Base-by-base conservation (phyloP, 2,113 vertebrate species). In the Neolamprologus brichardi region DNA sequence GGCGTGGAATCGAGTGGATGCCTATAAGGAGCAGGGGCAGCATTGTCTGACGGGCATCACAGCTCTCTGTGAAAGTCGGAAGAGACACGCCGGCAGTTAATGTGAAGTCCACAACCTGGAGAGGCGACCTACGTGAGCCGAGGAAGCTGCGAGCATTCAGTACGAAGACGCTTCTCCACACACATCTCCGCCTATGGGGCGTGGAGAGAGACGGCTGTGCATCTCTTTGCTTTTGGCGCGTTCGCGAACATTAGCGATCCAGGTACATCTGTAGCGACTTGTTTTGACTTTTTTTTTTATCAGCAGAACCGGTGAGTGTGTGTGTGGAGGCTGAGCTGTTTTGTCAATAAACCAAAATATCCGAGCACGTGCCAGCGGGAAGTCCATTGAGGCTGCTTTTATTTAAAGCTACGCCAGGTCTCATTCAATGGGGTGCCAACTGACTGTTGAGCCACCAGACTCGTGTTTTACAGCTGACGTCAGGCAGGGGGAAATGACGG, bases 1-100 rank as follows among this genome's bases (percentile, higher is more conserved):
- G 94, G 92, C 93, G 93, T 89, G 90, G 88, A 85, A 3, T 18
- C 15, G 30, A 72, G 54, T 13, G 18, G 23, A 10, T 6, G 60
- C 12, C 8, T 92, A 91, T 89, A 90, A 93, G 81, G 25, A 88
- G 83, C 4, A 6, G 13, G 23, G 34, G 82, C 70, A 23, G 23
- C 51, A 3, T 30, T 37, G 30, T 72, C 7, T 10, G 14, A 20
- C 37, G 6, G 54, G 28, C 30, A 8, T 46, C 53, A 25, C 39
- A 6, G 54, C 3, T 39, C 18, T 34, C 4, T 8, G 23, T 2
- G 8, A 28, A 62, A 20, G 5, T 18, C 32, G 0, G 32, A 23
- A 4, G 75, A n/a, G 17, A 28, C 0, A 34, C 62, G 5, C 11
- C 1, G 15, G 10, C 49, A 4, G 25, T 7, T 1, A 3, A 11